Base-by-base conservation (phyloP, 1,140 invertebrate species). In the Cydia pomonella region DNA sequence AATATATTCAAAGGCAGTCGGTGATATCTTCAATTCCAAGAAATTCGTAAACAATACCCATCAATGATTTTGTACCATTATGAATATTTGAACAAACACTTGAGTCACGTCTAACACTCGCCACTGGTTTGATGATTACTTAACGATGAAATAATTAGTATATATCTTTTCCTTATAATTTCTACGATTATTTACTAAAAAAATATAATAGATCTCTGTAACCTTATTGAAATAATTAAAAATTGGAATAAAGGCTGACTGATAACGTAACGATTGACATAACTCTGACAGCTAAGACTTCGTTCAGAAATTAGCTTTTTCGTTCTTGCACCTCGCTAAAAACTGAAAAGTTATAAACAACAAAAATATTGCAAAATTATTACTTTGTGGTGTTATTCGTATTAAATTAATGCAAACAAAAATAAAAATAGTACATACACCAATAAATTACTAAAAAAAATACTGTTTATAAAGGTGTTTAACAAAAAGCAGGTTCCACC, bases 401-500 rank as follows among this genome's bases (percentile, higher is more conserved):
- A 47, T 2, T 21, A 59, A 18, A 59, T 21, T 10, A n/a, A 21
- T n/a, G 1, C 7, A 23, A 9, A 59, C n/a, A 59, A 10, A 59
- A 59, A 21, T 59, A 59, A 59, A 59, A 59, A 59, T 12, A 44
- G 41, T 1, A 59, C 18, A n/a, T 53, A 0, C 12, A 0, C 16
- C 4, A 59, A 21, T 23, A 7, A 23, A 7, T 23, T 23, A 23
- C 1, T 9, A 23, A 5, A 59, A n/a, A 18, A 23, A 3, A 21
- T 21, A 6, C 53, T 21, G 7, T 21, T 23, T 2, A 21, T 59
- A 9, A 3, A 10, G 1, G 18, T 18, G 1, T n/a, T 4, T 50
- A 50, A 12, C 21, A 79, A 80, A 79, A 69, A 72, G 13, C 21
- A 82, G 77, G 79, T 80, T 72, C 81, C 79, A 82, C 81, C 47